Evolutionary conservation across 1,140 invertebrate genomes (phyloP).

Genomic region (Drosophila miranda): DNA sequence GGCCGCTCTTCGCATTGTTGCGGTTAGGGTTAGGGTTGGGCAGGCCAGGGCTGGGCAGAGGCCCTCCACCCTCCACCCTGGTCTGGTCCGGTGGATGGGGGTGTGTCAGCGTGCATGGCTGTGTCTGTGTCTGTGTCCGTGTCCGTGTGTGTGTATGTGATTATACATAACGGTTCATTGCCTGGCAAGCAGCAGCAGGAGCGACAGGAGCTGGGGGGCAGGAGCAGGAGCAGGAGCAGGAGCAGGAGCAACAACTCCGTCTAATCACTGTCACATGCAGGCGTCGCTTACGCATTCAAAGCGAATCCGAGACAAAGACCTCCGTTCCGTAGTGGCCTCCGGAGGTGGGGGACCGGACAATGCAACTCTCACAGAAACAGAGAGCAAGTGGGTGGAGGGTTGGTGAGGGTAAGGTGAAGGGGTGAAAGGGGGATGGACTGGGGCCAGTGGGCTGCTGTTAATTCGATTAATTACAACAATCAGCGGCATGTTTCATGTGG

Average conservation of each 20-base stretch:
- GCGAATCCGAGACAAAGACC: constrained; percentile 61
- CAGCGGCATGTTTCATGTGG: constrained; percentile 79
- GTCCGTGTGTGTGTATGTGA: constrained; percentile 25
- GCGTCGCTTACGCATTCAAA: constrained; percentile 75
- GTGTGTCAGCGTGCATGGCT: not conserved
- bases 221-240: constrained; percentile 1
- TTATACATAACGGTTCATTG: constrained; percentile 74
- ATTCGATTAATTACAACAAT: constrained; percentile 83
- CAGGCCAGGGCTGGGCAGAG: not conserved
- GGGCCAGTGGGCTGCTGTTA: constrained; percentile 67
- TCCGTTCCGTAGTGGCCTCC: constrained; percentile 1
- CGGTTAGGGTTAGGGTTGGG: constrained; percentile 11
- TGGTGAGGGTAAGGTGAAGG: not conserved
- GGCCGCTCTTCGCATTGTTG: constrained; percentile 5
- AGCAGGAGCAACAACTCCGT: constrained; percentile 54
- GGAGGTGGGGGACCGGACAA: constrained; percentile 21
- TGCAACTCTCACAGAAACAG: constrained; percentile 10
- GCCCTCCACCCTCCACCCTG: too few relatives aligned
- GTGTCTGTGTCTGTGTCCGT: constrained; percentile 15
- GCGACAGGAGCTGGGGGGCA: not conserved
- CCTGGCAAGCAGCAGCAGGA: constrained; percentile 32
- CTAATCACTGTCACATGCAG: constrained; percentile 82
- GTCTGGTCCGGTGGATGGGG: not conserved
- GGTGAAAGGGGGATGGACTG: not conserved
- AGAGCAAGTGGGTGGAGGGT: not conserved